Evolutionary conservation across 1,140 invertebrate species (phyloP).

Genomic region (Laupala kohalensis): DNA sequence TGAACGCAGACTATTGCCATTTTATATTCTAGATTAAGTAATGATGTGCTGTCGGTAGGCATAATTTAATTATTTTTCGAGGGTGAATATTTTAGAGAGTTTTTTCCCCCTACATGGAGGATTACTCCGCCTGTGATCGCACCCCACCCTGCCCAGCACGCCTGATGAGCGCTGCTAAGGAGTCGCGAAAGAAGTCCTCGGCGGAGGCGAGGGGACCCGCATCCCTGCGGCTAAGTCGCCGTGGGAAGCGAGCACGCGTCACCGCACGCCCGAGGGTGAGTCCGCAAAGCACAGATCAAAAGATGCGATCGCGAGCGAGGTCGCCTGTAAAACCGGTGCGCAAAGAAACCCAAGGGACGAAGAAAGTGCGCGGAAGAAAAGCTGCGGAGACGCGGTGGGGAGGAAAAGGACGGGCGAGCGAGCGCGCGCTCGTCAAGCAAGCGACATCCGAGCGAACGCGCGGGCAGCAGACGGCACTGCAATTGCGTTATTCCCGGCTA

Average conservation of each 20-base stretch:
- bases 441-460: not conserved
- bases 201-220: too few relatives aligned
- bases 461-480: not conserved
- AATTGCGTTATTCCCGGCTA: not conserved
- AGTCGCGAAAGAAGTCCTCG: too few relatives aligned
- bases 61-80: too few relatives aligned
- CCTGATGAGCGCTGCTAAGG: too few relatives aligned
- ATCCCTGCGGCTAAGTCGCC: not conserved
- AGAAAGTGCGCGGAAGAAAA: not conserved
- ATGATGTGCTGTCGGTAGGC: too few relatives aligned
- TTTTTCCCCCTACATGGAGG: too few relatives aligned
- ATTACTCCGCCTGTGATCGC: too few relatives aligned
- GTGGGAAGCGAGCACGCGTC: not conserved
- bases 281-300: not conserved
- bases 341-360: not conserved
- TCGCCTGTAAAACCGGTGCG: too few relatives aligned
- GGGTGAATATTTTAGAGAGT: too few relatives aligned
- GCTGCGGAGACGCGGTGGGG: not conserved
- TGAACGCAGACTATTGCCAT: too few relatives aligned
- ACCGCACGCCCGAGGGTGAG: not conserved
- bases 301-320: not conserved
- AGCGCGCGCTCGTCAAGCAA: not conserved
- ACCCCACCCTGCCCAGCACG: too few relatives aligned
- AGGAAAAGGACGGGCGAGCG: not conserved
- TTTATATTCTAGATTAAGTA: too few relatives aligned